Percentiles rank a stretch among this genome's conserved stretches.
Conservation (phyloP, 2,888 invertebrate species). For the Aquatica leii region DNA sequence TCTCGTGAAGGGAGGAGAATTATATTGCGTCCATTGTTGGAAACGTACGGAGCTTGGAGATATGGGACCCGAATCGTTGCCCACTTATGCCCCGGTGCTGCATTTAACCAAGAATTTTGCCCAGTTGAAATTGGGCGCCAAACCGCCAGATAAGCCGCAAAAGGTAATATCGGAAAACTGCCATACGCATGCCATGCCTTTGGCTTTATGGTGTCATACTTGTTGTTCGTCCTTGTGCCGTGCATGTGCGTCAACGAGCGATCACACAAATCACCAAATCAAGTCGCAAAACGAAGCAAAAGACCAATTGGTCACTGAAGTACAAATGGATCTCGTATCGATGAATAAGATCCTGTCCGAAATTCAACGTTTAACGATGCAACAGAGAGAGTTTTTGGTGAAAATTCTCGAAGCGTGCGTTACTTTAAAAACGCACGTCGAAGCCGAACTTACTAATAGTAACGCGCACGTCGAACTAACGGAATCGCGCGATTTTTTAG, state of each 20-base stretch:
- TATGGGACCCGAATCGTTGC: conserved; percentile 72
- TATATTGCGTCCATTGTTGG: conserved; percentile 79
- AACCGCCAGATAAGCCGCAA: conserved; percentile 59
- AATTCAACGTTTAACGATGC: conserved; percentile 73
- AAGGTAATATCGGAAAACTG: conserved; percentile 68
- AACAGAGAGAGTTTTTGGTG: conserved; percentile 75
- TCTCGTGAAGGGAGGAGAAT: conserved; percentile 70
- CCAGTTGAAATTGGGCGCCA: conserved; percentile 65
- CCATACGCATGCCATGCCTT: conserved; percentile 76
- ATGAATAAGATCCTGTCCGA: conserved; percentile 75
- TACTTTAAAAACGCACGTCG: conserved; percentile 77
- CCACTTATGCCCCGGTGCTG: conserved; percentile 73
- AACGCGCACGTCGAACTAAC: conserved; percentile 72
- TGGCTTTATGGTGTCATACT: conserved; percentile 74
- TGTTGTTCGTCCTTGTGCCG: conserved; percentile 72
- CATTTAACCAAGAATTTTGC: conserved; percentile 72
- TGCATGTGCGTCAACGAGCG: conserved; percentile 71
- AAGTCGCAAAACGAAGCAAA: conserved; percentile 74
- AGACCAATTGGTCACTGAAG: conserved; percentile 71
- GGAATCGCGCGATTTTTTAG: conserved; percentile 70
- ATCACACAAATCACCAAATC: conserved; percentile 73
- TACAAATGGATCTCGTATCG: conserved; percentile 71
- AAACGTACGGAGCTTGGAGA: conserved; percentile 75
- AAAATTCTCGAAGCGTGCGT: conserved; percentile 79
- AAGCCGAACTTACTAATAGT: conserved; percentile 75